Percentiles rank a stretch among this genome's conserved stretches.
Conservation (phyloP, 2,888 invertebrate genomes). For the Netelia melanura region DNA sequence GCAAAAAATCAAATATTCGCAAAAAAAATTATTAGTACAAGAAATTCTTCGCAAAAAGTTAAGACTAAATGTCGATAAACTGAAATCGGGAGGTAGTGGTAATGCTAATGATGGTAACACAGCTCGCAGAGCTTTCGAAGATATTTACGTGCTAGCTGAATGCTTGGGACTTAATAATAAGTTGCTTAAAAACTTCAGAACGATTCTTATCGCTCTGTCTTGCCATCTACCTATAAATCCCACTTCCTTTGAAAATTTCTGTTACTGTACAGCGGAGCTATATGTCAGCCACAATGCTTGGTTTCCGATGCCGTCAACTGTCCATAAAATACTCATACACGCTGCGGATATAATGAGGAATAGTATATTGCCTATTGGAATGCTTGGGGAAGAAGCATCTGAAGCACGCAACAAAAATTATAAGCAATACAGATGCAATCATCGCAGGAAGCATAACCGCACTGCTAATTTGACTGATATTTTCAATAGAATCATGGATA, state of each 20-base stretch:
- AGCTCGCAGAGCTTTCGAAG: too few species aligned
- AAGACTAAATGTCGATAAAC: too few species aligned
- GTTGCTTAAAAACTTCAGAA: slow-evolving; percentile 46
- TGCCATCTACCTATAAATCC: slow-evolving; percentile 43
- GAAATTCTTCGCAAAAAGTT: too few species aligned
- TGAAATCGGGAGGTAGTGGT: too few species aligned
- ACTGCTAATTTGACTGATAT: slow-evolving; percentile 41
- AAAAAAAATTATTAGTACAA: too few species aligned
- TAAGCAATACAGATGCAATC: slow-evolving; percentile 43
- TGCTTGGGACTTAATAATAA: slow-evolving; percentile 27
- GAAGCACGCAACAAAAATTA: slow-evolving; percentile 55
- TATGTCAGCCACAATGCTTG: slow-evolving; percentile 49
- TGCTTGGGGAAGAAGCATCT: slow-evolving; percentile 58
- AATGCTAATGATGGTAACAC: too few species aligned
- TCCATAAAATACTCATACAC: slow-evolving; percentile 61
- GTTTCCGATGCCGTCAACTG: slow-evolving; percentile 55
- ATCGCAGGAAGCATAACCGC: slow-evolving; percentile 33
- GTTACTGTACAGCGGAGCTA: slow-evolving; percentile 37
- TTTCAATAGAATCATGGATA: slow-evolving; percentile 30
- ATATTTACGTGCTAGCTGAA: slow-evolving; percentile 36
- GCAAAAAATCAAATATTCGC: too few species aligned
- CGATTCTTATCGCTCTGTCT: slow-evolving; percentile 53
- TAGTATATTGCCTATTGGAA: slow-evolving; percentile 54
- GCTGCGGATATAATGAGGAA: slow-evolving; percentile 46
- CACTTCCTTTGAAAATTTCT: slow-evolving; percentile 34